Evolutionary conservation across 2,888 invertebrate species (phyloP).

Genomic region (Papilio elwesi): DNA sequence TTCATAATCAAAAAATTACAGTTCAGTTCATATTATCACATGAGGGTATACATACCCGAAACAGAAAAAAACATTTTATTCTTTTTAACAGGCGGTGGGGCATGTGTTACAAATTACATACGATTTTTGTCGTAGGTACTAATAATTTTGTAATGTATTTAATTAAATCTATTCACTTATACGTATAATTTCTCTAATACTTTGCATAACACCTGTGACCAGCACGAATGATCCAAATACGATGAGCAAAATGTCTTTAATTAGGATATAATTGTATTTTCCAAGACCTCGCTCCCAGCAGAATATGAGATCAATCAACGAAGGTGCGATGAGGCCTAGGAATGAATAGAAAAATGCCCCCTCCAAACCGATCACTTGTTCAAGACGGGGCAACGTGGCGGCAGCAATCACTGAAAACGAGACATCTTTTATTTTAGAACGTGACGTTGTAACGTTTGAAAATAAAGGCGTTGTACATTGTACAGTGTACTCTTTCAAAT

Average conservation of each 20-base stretch:
- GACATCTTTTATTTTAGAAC: neutral
- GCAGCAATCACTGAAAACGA: conserved; percentile 71
- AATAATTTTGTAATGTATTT: neutral
- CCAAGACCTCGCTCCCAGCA: conserved; percentile 88
- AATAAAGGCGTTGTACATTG: too few species aligned
- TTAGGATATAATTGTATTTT: conserved; percentile 86
- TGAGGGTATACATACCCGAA: too few species aligned
- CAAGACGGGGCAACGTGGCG: conserved; percentile 69
- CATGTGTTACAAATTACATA: neutral
- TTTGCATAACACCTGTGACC: conserved; percentile 85
- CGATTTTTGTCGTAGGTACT: neutral
- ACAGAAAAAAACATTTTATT: neutral
- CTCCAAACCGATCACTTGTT: conserved; percentile 78
- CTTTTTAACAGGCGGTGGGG: neutral
- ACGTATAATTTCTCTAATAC: conserved; percentile 72
- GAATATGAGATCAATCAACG: conserved; percentile 88
- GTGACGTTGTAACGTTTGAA: too few species aligned
- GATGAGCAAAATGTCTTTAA: conserved; percentile 86
- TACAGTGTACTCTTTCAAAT: too few species aligned
- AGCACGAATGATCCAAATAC: conserved; percentile 87
- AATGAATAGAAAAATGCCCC: conserved; percentile 87
- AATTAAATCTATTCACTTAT: conserved; percentile 46
- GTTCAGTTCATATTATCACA: too few species aligned
- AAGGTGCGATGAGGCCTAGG: conserved; percentile 90
- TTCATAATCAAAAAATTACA: neutral